phyloP scores from a whole-genome alignment of 1,140 invertebrate genomes.

The Nixonia krombeini region DNA sequence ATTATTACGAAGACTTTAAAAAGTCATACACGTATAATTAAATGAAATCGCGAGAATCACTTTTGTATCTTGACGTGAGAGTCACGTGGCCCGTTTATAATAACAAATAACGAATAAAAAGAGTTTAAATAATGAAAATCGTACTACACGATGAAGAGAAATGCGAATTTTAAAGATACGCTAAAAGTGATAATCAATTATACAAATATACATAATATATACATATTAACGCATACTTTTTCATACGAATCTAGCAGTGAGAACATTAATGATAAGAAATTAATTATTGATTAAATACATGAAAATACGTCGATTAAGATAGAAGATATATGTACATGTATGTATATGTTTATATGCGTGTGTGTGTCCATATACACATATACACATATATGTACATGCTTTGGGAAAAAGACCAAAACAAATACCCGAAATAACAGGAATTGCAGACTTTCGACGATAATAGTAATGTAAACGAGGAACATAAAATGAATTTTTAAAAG shows the following conservation, averaged over 20 bases:
- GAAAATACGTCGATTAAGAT: slow-evolving; percentile 2
- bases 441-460: neutral
- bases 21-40: too few species aligned
- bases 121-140: slow-evolving; percentile 9
- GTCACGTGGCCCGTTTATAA: slow-evolving; percentile 39
- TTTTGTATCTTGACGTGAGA: slow-evolving; percentile 54
- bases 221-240: slow-evolving; percentile 54
- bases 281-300: slow-evolving; percentile 4
- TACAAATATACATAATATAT: slow-evolving; percentile 19
- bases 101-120: slow-evolving; percentile 28
- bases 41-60: too few species aligned
- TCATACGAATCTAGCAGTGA: slow-evolving; percentile 49
- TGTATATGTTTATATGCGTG: too few species aligned
- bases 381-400: too few species aligned
- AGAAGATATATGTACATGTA: too few species aligned
- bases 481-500: slow-evolving; percentile 3
- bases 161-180: too few species aligned
- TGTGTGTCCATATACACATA: too few species aligned
- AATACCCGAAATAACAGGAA: too few species aligned
- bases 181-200: slow-evolving; percentile 15
- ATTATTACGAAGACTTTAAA: neutral
- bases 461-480: neutral
- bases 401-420: too few species aligned
- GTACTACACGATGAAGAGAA: too few species aligned
- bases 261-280: slow-evolving; percentile 18